Evolutionary conservation across 2,888 invertebrate species (phyloP).

Genomic region (Fragum whitleyi): DNA sequence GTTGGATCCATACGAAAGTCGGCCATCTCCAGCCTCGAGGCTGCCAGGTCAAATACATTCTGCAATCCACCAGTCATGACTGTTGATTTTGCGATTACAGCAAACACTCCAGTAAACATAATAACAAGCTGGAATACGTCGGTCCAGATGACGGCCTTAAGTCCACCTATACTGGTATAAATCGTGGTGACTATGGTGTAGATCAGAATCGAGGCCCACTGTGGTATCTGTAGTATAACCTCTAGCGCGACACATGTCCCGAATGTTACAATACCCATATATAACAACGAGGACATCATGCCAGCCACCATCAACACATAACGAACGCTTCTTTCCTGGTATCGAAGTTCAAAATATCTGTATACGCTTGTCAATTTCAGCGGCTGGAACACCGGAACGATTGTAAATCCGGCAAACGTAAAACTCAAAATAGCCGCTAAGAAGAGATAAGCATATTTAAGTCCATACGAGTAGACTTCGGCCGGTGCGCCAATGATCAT

Average conservation of each 20-base stretch:
- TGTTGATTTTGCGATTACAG: slow-evolving; percentile 33
- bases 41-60: slow-evolving; percentile 9
- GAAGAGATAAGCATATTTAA: slow-evolving; percentile 5
- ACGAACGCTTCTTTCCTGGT: slow-evolving; percentile 19
- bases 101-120: slow-evolving; percentile 46
- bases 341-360: slow-evolving; percentile 37
- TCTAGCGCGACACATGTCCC: slow-evolving; percentile 45
- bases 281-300: slow-evolving; percentile 19
- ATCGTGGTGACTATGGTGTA: slow-evolving; percentile 41
- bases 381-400: slow-evolving; percentile 34
- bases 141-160: slow-evolving; percentile 52
- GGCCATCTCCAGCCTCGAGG: slow-evolving; percentile 8
- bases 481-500: slow-evolving; percentile 11
- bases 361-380: slow-evolving; percentile 39
- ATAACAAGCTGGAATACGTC: slow-evolving; percentile 46
- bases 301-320: slow-evolving; percentile 8
- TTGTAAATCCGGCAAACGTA: slow-evolving; percentile 22
- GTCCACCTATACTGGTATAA: slow-evolving; percentile 43
- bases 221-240: slow-evolving; percentile 36
- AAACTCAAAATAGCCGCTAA: slow-evolving; percentile 3
- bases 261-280: slow-evolving; percentile 36
- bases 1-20: slow-evolving; percentile 33
- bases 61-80: slow-evolving; percentile 29
- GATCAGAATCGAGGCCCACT: slow-evolving; percentile 39
- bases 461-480: slow-evolving; percentile 5